Conservation (phyloP, 2,797 vertebrate genomes). For the Amazona finschi region DNA sequence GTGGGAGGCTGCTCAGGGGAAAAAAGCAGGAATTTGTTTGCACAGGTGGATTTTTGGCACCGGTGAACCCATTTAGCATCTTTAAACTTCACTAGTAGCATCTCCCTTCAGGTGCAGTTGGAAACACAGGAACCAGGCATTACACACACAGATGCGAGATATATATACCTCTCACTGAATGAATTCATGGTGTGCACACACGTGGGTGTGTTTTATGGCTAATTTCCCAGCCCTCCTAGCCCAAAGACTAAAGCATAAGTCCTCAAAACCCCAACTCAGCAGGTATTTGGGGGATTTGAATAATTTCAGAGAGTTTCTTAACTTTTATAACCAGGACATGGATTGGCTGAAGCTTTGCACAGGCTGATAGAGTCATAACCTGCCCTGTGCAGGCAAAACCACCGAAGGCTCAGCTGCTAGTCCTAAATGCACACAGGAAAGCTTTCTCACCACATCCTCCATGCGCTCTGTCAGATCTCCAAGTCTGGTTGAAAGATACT, state of each 20-base stretch:
- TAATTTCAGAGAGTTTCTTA: background rate
- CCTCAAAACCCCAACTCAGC: background rate
- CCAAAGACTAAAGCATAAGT: background rate
- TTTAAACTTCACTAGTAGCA: background rate
- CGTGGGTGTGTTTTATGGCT: fast-evolving
- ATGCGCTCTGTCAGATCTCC: background rate
- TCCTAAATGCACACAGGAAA: background rate
- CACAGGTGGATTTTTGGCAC: background rate
- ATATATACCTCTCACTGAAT: background rate
- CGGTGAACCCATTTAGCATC: fast-evolving
- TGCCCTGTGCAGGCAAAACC: background rate
- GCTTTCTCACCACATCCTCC: background rate
- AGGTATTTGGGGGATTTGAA: background rate
- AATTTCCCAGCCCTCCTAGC: background rate
- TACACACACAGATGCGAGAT: background rate
- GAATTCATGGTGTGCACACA: background rate
- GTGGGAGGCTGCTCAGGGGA: background rate
- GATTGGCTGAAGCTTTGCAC: background rate
- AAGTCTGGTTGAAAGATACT: background rate
- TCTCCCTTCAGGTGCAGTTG: background rate
- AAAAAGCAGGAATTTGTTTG: background rate
- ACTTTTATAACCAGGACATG: background rate
- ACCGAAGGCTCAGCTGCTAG: fast-evolving
- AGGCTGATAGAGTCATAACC: background rate
- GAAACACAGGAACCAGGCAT: background rate